Evolutionary conservation across 2,797 vertebrate genomes (phyloP), one percentile per base, ranked within the genome.

Genomic region (Chanos chanos): DNA sequence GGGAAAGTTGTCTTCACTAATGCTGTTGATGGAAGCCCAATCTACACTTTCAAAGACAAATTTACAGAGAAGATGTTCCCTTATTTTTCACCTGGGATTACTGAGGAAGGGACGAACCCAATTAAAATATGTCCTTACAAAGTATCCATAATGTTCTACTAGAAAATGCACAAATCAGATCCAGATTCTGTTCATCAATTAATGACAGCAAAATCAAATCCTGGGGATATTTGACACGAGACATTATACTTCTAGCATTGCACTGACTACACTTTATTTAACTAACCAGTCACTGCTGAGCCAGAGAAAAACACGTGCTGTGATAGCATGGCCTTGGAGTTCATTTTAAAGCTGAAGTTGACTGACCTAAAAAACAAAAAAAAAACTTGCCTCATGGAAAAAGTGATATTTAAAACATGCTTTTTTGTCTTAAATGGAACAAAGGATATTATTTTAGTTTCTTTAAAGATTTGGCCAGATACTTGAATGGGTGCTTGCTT

Each of bases 1-100:
- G 87, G 86, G 37, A 89, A 84, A 59, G 81, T 89, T 0, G 27
- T 41, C 2, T 89, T 89, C 64, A 55, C 68, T 39, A 84, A 82
- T 5, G 16, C 71, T 1, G 44, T 2, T 0, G 64, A 86, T 52
- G 65, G 19, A 9, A 68, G 72, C 1, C 47, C 8, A 15, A 83
- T 89, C 24, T 50, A 88, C 66, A 57, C 52, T 0, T 89, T 89
- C 58, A 86, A 52, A 53, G 78, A 83, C 7, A 85, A 7, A 65
- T 87, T 88, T 3, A 75, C 57, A 3, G 86, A 86, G 69, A 85
- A 12, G 60, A 39, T 88, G 1, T 86, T 85, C 49, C 73, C 88
- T 0, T 87, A 72, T 54, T 74, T 89, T 44, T 74, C 83, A 3
- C 75, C 81, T 1, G 86, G 84, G 16, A 47, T 88, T 55, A 58